Evolutionary conservation across 1,140 invertebrate genomes (phyloP), one percentile per base, ranked within the genome.

Genomic region (Eriosoma lanigerum): DNA sequence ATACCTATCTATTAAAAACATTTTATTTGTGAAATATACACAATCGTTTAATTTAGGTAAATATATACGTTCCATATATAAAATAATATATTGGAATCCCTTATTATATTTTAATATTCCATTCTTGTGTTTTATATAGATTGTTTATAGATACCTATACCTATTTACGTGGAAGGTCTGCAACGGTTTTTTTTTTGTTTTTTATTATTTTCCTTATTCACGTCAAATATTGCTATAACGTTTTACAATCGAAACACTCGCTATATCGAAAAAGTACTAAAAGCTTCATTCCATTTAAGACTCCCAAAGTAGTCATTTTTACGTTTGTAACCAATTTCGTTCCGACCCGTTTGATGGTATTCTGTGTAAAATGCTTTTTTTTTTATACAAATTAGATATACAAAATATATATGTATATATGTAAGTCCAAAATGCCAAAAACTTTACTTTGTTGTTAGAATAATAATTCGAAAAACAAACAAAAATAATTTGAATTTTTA

Each of bases 251-350:
- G 24, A 52, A 72, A 72, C 68, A 29, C 17, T 50, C 68, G 17
- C 24, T 46, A 46, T 48, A 48, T 48, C 24, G 66, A 68, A 15
- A 48, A 68, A 68, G 66, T 68, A 68, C 66, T 48, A 68, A 68
- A 68, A 68, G 66, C 66, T 68, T 68, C 21, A 48, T 46, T 46
- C 66, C 66, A 48, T 68, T 68, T 24, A 44, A 26, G 44, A 68
- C 66, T 68, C 66, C 66, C 66, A 17, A 68, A 68, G 66, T 48
- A 48, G 38, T 68, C 66, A 44, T 68, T 68, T 58, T 48, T 26
- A 48, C 66, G 66, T 68, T 68, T 48, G 46, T 29, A 12, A 72
- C 68, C 46, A 72, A 52, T 72, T 72, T 29, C 68, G 68, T 52
- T 52, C 15, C 46, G 68, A 50, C 66, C 24, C 38, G 21, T 68